Base-by-base conservation (phyloP, 2,888 invertebrate genomes). In the Sylvicola cinctus region DNA sequence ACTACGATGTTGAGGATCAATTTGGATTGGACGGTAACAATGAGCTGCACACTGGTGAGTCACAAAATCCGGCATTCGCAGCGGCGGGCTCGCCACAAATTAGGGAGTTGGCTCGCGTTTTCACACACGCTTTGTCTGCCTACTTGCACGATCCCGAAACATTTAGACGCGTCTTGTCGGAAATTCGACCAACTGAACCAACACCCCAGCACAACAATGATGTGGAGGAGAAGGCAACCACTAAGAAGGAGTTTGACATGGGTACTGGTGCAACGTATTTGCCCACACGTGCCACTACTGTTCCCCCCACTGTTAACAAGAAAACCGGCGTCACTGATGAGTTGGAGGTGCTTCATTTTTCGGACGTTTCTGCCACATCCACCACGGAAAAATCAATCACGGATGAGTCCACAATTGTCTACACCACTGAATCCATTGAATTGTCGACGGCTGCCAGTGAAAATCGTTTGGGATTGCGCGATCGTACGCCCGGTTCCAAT, bases 61-160 rank as follows among this genome's bases (percentile, higher is more conserved):
- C 74, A 45, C 65, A 70, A 46, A 68, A 69, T 15, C 68, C 73
- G 0, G 51, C 75, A 5, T 65, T 68, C 10, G 62, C 54, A 23
- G 64, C 56, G 35, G 50, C 51, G 45, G 58, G 48, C 3, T 50
- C 49, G 44, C 48, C 55, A 40, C 66, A 74, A 53, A 67, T 83
- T 1, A 64, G 83, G 34, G 78, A 83, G 52, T 54, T 84, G 4
- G 84, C 84, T 1, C 76, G 79, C 54, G 78, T 84, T 3, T 85
- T 85, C 45, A 83, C 83, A 1, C 73, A 80, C 46, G 84, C 83
- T 1, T 54, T 85, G 12, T 76, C 79, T 2, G 79, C 78, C 1
- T 85, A 84, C 44, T 60, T 85, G 4, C 75, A 83, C 52, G 76
- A 84, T 52, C 84, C 84, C 2, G 72, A 74, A n/a, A 72, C 72